Evolutionary conservation across 2,888 invertebrate species (phyloP).

Genomic region (Xanthia icteritia): DNA sequence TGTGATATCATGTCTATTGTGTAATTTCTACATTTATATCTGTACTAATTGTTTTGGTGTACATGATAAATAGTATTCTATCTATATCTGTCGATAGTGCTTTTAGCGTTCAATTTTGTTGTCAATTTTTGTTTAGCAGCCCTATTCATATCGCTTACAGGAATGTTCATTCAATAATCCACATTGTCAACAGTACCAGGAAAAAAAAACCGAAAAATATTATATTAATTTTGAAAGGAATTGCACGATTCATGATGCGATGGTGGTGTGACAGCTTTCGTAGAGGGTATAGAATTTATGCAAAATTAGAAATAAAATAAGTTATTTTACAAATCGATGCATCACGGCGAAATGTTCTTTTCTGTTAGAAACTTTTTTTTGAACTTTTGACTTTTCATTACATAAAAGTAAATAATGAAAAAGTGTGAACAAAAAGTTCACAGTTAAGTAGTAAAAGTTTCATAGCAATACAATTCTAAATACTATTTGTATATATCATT

Average conservation of each 20-base stretch:
- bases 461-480: background rate
- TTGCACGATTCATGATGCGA: conserved; percentile 47
- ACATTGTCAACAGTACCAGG: conserved; percentile 8
- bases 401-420: too few species aligned
- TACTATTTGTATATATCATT: background rate
- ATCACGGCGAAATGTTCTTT: too few species aligned
- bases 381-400: too few species aligned
- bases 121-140: background rate
- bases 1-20: background rate
- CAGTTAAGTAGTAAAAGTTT: too few species aligned
- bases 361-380: too few species aligned
- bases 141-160: background rate
- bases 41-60: background rate
- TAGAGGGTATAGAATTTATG: too few species aligned
- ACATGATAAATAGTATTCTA: background rate
- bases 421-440: too few species aligned
- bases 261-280: background rate
- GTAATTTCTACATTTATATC: background rate
- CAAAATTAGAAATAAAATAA: too few species aligned
- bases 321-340: too few species aligned
- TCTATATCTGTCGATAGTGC: background rate
- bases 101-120: background rate
- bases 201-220: conserved; percentile 44
- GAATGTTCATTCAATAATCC: conserved; percentile 19
- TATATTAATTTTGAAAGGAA: conserved; percentile 59